phyloP scores from a whole-genome alignment of 2,888 invertebrate species.

The Netelia fuscicornis region DNA sequence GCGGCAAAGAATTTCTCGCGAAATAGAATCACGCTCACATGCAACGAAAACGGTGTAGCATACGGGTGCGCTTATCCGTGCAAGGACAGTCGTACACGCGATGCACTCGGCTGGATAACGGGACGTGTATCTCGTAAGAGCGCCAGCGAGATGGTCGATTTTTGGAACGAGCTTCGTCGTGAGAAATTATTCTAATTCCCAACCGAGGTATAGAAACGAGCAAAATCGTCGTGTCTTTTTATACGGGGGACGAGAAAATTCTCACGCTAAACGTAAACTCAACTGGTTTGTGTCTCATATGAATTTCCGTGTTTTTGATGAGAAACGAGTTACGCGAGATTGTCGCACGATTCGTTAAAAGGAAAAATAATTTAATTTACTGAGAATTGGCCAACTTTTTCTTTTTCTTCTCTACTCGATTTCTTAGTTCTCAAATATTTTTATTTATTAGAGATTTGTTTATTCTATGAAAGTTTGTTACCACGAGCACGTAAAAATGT shows the following conservation, averaged over 20 bases:
- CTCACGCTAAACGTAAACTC: not conserved
- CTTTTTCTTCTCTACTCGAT: no score
- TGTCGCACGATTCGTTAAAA: not conserved
- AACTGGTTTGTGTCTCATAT: not conserved
- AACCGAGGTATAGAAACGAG: not conserved
- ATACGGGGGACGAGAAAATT: not conserved
- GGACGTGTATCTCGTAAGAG: conserved; percentile 31
- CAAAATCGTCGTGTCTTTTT: conserved; percentile 31
- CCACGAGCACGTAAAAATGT: no score
- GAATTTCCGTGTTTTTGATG: not conserved
- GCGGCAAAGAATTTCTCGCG: conserved; percentile 67
- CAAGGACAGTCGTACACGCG: conserved; percentile 12
- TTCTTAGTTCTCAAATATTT: no score
- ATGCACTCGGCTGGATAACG: conserved; percentile 31
- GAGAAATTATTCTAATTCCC: conserved; percentile 60
- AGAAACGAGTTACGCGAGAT: not conserved
- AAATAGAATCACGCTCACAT: conserved; percentile 73
- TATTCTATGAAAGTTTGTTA: no score
- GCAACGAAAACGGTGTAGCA: not conserved
- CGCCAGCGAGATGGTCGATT: conserved; percentile 38
- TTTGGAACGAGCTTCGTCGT: conserved; percentile 33
- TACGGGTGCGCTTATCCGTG: not conserved
- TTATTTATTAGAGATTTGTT: no score
- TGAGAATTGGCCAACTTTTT: no score
- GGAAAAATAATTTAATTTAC: no score